A percentile compares a stretch with the other conserved stretches of the same genome.
phyloP scores from a whole-genome alignment of 2,888 invertebrate genomes.

The Eudemis profundana region DNA sequence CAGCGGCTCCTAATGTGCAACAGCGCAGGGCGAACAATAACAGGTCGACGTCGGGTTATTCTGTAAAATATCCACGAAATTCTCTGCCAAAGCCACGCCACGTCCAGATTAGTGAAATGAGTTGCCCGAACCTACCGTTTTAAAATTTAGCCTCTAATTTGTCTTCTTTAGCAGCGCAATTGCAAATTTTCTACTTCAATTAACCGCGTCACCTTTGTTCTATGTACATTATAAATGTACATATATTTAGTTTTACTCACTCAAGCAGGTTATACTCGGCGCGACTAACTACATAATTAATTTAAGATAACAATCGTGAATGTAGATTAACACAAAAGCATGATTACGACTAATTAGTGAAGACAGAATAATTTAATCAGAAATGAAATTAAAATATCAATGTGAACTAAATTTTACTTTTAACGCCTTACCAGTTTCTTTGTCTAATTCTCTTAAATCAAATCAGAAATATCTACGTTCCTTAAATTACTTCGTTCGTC shows the following conservation, averaged over 20 bases:
- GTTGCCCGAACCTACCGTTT: slow-evolving; percentile 24
- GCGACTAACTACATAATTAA: slow-evolving; percentile 11
- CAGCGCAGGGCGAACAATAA: slow-evolving; percentile 8
- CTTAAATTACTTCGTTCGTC: not conserved
- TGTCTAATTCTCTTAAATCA: no score
- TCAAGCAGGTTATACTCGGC: not conserved
- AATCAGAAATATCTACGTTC: not conserved
- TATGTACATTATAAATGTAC: no score
- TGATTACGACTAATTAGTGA: slow-evolving; percentile 3
- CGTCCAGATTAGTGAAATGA: slow-evolving; percentile 40
- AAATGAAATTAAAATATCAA: not conserved
- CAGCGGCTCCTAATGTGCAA: not conserved
- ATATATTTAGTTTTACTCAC: not conserved
- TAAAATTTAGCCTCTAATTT: slow-evolving; percentile 33
- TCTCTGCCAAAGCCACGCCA: slow-evolving; percentile 18
- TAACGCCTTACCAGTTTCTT: not conserved
- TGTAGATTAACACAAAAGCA: not conserved
- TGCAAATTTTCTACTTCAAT: slow-evolving; percentile 9
- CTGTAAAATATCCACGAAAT: slow-evolving; percentile 28
- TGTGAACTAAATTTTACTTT: not conserved
- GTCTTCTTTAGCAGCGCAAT: slow-evolving; percentile 13
- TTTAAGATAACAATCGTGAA: slow-evolving; percentile 6
- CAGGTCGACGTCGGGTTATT: slow-evolving; percentile 10
- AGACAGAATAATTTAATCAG: not conserved
- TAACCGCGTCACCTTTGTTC: no score